Base-by-base conservation (phyloP, 2,888 invertebrate genomes). In the Macaria notata region DNA sequence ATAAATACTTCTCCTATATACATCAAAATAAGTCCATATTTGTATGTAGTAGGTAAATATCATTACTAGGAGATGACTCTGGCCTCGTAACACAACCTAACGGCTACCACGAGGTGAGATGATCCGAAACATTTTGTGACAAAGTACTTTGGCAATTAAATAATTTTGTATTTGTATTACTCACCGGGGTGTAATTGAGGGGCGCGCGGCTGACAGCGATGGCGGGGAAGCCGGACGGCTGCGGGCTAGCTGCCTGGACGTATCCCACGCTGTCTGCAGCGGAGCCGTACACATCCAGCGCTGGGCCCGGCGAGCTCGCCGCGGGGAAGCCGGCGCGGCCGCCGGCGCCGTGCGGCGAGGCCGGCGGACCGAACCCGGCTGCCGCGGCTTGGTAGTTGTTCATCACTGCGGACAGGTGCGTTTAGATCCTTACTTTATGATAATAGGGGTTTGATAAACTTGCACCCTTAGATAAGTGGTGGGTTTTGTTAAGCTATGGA, bases 191-290 rank as follows among this genome's bases (percentile, higher is more conserved):
- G 92, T 97, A 97, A 93, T 96, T 97, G 92, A 97, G 95, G 89
- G 97, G 96, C 81, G 97, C 97, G 85, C 97, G 96, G 93, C 96
- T 97, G 83, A 97, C 97, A 76, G 97, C 97, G 88, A 98, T 97
- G 75, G 96, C 96, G 81, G 98, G 97, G 92, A 98, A 98, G 79
- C 97, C 97, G 81, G 98, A 96, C 75, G 98, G 98, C 92, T 98
- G 98, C 78, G 98, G 98, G 92, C 98, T 98, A 75, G 98, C 97
- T 76, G 98, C 98, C 93, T 98, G 98, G 83, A 98, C 98, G 92
- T 98, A 98, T 84, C 98, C 97, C 72, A 96, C 96, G 83, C 96
- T 96, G 83, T 97, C 97, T 68, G 94, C 95, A 75, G 95, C 97
- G 78, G 97, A 96, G 89, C 95, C 96, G 93, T 98, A 98, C 93